Evolutionary conservation across 2,888 invertebrate species (phyloP), one percentile per base, ranked within the genome.

Genomic region (Napeogenes inachia): DNA sequence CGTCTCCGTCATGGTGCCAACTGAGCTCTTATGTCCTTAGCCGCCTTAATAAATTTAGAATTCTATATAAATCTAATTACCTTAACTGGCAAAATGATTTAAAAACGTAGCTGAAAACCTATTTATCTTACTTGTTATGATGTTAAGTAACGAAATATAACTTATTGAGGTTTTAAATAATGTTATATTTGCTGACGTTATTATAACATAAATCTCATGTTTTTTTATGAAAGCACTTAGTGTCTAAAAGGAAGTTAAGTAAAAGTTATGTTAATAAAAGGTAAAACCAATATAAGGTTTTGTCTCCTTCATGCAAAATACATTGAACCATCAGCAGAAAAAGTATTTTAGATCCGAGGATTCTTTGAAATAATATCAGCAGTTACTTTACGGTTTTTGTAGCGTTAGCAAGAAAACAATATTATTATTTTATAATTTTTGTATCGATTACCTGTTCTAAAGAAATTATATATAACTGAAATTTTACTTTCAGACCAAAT

Each of bases 321-420:
- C 54, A 65, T 65, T 63, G 61, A 62, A 61, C 45, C 63, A 68
- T 69, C 67, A 68, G 65, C 66, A 69, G 65, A 68, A 68, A 62
- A 68, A 70, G 68, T 67, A 68, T 62, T 66, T 54, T 63, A 61
- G 60, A 66, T 62, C 68, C 61, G 67, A 69, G 66, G 65, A 61
- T 64, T 66, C 63, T 65, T 68, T 72, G 71, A 71, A 71, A 73
- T 71, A 69, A 63, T 68, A 71, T 70, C 73, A 71, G 66, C 69
- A 60, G 57, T 70, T 71, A 69, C 65, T 69, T 67, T 68, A 57
- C 38, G 42, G 56, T 45, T 56, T 47, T 38, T 4, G 69, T 66
- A 67, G 13, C 12, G 68, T 47, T 33, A 53, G 61, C 63, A 67
- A 58, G 68, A 65, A 35, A 66, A 21, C 21, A 21, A 21, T 21